Evolutionary conservation across 2,888 invertebrate genomes (phyloP).

Genomic region (Diaphora mendica): DNA sequence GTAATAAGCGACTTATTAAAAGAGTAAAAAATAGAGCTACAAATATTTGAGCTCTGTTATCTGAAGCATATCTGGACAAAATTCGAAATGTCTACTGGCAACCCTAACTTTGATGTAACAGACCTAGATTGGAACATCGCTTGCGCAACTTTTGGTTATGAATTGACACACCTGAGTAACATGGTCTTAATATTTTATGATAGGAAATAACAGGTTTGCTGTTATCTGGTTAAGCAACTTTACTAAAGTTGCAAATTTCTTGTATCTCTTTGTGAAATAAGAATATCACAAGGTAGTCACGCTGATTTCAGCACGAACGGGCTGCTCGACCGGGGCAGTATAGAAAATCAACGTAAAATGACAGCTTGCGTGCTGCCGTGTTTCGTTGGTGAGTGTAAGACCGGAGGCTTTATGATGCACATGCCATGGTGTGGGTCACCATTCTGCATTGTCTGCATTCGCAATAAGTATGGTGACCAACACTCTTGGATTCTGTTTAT

Average conservation of each 20-base stretch:
- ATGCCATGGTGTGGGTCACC: too few relatives aligned
- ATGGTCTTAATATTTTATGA: conserved; percentile 12
- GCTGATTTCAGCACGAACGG: too few relatives aligned
- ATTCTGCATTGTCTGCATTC: too few relatives aligned
- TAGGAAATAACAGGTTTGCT: conserved; percentile 14
- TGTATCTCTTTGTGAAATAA: not conserved
- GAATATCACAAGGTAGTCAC: too few relatives aligned
- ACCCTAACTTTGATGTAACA: conserved; percentile 18
- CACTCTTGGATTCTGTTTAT: too few relatives aligned
- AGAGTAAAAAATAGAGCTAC: not conserved
- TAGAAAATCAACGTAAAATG: too few relatives aligned
- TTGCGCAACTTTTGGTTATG: conserved; percentile 31
- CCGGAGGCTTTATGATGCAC: too few relatives aligned
- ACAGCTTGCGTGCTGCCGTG: too few relatives aligned
- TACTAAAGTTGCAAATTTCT: not conserved
- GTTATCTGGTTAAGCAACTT: conserved; percentile 11
- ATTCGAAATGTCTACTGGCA: not conserved
- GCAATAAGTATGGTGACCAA: too few relatives aligned
- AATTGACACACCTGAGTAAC: conserved; percentile 23
- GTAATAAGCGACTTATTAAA: too few relatives aligned
- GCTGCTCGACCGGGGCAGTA: too few relatives aligned
- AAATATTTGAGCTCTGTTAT: not conserved
- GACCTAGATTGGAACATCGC: conserved; percentile 18
- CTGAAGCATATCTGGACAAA: not conserved
- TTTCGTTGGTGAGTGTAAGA: too few relatives aligned